A percentile compares a stretch with the other conserved stretches of the same genome.
These are phyloP conservation scores for Cacatua alba DNA, from an alignment of 2,113 vertebrate species.

Conservation along the genomic window DNA sequence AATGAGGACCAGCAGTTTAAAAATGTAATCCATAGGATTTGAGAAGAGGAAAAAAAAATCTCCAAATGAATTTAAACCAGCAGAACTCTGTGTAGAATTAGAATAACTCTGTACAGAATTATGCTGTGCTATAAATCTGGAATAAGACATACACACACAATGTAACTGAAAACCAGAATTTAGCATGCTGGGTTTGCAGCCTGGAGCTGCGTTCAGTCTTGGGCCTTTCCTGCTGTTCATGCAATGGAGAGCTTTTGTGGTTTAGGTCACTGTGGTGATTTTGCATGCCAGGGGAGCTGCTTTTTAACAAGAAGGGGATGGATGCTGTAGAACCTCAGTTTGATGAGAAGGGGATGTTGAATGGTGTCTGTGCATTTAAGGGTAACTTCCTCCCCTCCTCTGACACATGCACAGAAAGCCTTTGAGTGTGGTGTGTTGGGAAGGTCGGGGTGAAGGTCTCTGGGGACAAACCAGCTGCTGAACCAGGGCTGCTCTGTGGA, in stretches of 20 bases:
- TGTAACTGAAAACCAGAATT: not conserved
- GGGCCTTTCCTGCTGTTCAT: not conserved
- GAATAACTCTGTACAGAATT: not conserved
- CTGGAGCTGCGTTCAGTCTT: not conserved
- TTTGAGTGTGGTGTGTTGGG: not conserved
- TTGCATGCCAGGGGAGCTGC: not conserved
- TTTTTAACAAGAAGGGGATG: not conserved
- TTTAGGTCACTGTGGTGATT: not conserved
- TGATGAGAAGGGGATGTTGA: not conserved
- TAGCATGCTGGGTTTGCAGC: not conserved
- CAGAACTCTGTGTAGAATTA: not conserved
- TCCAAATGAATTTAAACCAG: not conserved
- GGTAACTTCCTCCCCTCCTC: not conserved
- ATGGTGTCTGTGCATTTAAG: not conserved
- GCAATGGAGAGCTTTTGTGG: not conserved
- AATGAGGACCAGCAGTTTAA: not conserved
- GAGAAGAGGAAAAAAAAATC: not conserved
- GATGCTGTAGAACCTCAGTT: not conserved
- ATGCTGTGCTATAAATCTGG: not conserved
- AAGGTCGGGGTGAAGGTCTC: not conserved
- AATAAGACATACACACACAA: not conserved
- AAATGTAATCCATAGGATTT: not conserved
- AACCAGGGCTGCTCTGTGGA: not conserved
- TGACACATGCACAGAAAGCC: not conserved
- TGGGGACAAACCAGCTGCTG: not conserved